phyloP scores from a whole-genome alignment of 2,113 vertebrate species.

The Anseranas semipalmata region DNA sequence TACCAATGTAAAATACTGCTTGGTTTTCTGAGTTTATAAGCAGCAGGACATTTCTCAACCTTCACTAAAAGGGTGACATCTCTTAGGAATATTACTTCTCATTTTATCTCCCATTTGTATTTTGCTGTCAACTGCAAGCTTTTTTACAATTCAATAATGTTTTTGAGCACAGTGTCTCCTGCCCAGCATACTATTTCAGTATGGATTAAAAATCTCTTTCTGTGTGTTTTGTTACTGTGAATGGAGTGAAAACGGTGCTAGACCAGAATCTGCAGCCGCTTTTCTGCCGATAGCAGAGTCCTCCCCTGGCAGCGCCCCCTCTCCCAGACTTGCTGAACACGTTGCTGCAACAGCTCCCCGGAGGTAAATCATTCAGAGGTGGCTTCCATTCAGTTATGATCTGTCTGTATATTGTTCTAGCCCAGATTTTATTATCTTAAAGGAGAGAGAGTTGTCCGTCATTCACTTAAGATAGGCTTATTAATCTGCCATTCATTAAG shows the following conservation, averaged over 20 bases:
- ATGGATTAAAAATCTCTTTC: constrained; percentile 12
- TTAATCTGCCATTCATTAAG: not conserved
- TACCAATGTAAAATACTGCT: not conserved
- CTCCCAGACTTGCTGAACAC: not conserved
- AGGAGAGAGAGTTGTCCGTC: not conserved
- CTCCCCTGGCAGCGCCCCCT: not conserved
- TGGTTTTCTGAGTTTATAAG: not conserved
- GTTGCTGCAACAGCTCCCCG: not conserved
- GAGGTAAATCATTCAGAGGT: constrained; percentile 56
- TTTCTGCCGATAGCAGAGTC: not conserved
- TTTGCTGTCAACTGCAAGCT: not conserved
- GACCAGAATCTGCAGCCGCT: not conserved
- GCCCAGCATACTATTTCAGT: not conserved
- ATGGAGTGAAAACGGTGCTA: constrained; percentile 20
- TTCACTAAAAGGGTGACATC: not conserved
- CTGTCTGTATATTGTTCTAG: not conserved
- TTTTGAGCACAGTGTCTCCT: not conserved
- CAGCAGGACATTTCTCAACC: not conserved
- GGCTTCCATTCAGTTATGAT: fast-evolving
- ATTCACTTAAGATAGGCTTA: not conserved
- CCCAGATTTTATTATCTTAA: not conserved
- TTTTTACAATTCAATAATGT: not conserved
- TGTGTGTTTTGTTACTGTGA: not conserved
- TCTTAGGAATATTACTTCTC: not conserved
- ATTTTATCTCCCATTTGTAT: not conserved